Conservation (phyloP, 2,888 invertebrate species). For the Philereme transversata region DNA sequence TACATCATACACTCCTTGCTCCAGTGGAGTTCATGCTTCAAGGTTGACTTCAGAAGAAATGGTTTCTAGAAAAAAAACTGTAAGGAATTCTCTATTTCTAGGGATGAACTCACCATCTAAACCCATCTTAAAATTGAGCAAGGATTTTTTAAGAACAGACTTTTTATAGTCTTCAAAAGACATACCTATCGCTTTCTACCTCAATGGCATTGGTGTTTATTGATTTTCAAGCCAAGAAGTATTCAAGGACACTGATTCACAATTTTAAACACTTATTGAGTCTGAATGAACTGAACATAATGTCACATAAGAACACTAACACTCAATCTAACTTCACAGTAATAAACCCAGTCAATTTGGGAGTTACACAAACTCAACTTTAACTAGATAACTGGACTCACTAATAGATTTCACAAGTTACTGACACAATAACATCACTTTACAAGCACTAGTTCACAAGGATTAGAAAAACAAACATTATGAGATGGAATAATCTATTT, state of each 20-base stretch:
- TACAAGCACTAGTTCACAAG: conserved; percentile 58
- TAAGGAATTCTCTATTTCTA: conserved; percentile 2
- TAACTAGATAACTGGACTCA: conserved; percentile 21
- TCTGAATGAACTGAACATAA: conserved; percentile 3
- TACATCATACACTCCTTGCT: too few species aligned
- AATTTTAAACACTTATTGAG: conserved; percentile 14
- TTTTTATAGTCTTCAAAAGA: conserved; percentile 1
- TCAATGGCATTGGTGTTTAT: conserved; percentile 13
- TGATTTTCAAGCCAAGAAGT: conserved; percentile 4
- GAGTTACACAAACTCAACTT: conserved; percentile 18
- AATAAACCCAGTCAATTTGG: conserved; percentile 9
- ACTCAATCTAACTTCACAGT: conserved; percentile 25
- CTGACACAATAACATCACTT: conserved; percentile 35
- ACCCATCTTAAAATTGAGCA: conserved; percentile 2
- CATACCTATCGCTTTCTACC: background rate
- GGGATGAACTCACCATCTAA: conserved; percentile 5
- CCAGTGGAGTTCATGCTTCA: background rate
- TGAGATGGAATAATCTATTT: conserved; percentile 78
- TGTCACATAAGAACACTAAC: conserved; percentile 24
- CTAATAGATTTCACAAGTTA: conserved; percentile 25
- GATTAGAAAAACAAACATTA: conserved; percentile 79
- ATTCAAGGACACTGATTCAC: conserved; percentile 20
- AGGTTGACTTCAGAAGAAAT: background rate
- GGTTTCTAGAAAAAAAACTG: background rate
- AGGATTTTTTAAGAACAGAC: background rate